A percentile compares a stretch with the other conserved stretches of the same genome.
phyloP scores from a whole-genome alignment of 2,113 vertebrate genomes.

The Atrichornis clamosus region DNA sequence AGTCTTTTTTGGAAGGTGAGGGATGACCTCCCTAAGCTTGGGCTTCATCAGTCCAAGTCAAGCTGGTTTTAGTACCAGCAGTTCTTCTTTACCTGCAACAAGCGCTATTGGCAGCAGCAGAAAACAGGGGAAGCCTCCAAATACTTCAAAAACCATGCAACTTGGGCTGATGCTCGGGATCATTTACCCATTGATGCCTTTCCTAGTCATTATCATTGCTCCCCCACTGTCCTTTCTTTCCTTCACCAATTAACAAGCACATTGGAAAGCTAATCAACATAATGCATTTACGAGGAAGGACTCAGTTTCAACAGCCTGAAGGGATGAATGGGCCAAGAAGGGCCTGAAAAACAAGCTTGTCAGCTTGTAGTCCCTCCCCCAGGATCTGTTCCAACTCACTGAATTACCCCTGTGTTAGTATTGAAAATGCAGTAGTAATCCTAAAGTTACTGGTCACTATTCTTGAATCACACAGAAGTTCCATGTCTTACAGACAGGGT shows the following conservation, averaged over 20 bases:
- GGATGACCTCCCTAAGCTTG: not conserved
- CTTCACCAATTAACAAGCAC: not conserved
- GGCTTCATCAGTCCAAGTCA: not conserved
- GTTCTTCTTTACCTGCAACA: not conserved
- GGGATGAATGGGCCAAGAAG: not conserved
- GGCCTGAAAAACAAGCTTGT: not conserved
- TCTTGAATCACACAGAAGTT: not conserved
- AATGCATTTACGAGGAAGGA: not conserved
- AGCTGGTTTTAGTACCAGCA: not conserved
- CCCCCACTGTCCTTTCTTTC: not conserved
- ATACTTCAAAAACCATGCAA: not conserved
- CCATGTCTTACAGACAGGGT: not conserved
- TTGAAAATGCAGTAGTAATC: not conserved
- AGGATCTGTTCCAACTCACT: not conserved
- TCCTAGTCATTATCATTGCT: not conserved
- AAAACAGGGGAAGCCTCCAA: not conserved
- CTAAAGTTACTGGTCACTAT: not conserved
- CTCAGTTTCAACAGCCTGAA: not conserved
- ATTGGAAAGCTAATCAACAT: not conserved
- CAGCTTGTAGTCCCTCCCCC: not conserved
- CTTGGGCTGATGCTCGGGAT: rapidly evolving
- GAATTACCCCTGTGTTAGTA: not conserved
- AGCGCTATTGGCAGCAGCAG: not conserved
- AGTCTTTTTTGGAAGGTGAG: not conserved
- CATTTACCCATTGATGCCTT: not conserved